phyloP scores from a whole-genome alignment of 2,113 vertebrate genomes.

The Puffinus mauretanicus region DNA sequence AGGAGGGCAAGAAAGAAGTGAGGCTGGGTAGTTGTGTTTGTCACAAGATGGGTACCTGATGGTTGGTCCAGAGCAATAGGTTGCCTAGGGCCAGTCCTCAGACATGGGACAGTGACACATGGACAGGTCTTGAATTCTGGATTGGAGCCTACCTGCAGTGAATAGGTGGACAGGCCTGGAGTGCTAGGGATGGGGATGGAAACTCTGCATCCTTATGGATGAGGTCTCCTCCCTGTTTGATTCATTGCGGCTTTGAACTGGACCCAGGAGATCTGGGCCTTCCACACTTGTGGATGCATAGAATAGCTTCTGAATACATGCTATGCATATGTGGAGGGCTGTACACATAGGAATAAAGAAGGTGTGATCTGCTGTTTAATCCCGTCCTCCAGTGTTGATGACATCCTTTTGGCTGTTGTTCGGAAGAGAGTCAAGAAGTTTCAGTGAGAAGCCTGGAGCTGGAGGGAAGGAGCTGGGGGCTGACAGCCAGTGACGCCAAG shows the following conservation, averaged over 20 bases:
- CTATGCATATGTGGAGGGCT: background rate
- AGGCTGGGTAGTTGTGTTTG: background rate
- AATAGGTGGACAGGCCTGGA: background rate
- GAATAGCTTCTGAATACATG: background rate
- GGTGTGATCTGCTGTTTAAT: background rate
- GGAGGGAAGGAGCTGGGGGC: background rate
- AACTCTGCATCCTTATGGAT: background rate
- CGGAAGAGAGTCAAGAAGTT: background rate
- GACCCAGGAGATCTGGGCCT: background rate
- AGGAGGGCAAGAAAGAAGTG: background rate
- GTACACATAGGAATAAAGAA: background rate
- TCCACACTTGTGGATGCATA: background rate
- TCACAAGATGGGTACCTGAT: background rate
- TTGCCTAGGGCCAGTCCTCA: background rate
- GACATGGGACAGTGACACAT: background rate
- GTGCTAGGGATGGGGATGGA: background rate
- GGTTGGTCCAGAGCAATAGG: background rate
- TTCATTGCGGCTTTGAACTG: background rate
- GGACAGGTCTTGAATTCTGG: background rate
- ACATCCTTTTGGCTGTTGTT: background rate
- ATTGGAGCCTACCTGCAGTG: background rate
- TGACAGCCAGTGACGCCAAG: background rate
- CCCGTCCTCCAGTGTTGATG: background rate
- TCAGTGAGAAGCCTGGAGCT: background rate
- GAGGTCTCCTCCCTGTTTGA: accelerated